Evolutionary conservation across 2,888 invertebrate genomes (phyloP), one percentile per base, ranked within the genome.

Genomic region (Hipparchia semele): DNA sequence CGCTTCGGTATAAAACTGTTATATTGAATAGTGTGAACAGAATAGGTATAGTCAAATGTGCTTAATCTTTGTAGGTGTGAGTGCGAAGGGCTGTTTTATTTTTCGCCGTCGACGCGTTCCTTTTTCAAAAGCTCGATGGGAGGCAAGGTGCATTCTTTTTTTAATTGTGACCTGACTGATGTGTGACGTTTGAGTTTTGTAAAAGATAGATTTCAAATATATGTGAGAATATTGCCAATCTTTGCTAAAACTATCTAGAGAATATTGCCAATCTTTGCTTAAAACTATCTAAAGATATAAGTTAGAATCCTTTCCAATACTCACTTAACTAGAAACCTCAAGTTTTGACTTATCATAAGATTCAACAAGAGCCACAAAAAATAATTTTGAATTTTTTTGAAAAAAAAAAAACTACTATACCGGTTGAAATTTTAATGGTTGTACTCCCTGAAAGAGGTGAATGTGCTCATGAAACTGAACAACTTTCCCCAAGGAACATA

Each of bases 111-210:
- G 80, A 83, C 80, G 80, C 80, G 85, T 86, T 90, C 86, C 83
- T 90, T 90, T 91, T 92, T 90, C 84, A 86, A 90, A 87, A 88
- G 88, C 90, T 86, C 88, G 86, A 79, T 88, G 90, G 90, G 90
- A 90, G 90, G 92, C 92, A 92, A 92, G 92, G 92, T 92, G 92
- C 88, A 85, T 86, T 87, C 87, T 87, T 87, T 88, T 65, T 88
- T 90, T 91, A 90, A 90, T 88, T 89, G 90, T 90, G 88, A 87
- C 84, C 86, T 87, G 90, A 90, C 81, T 89, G 90, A 89, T 88
- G 86, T 86, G 85, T 88, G 90, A 87, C 86, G 84, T 81, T 83
- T 79, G 81, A 82, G 67, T 13, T 23, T 70, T 65, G 65, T 67
- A 39, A 4, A 39, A 39, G 39, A 39, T 39, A 39, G 39, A 5